Conservation (phyloP, 1,140 invertebrate species). For the Drusus annulatus region DNA sequence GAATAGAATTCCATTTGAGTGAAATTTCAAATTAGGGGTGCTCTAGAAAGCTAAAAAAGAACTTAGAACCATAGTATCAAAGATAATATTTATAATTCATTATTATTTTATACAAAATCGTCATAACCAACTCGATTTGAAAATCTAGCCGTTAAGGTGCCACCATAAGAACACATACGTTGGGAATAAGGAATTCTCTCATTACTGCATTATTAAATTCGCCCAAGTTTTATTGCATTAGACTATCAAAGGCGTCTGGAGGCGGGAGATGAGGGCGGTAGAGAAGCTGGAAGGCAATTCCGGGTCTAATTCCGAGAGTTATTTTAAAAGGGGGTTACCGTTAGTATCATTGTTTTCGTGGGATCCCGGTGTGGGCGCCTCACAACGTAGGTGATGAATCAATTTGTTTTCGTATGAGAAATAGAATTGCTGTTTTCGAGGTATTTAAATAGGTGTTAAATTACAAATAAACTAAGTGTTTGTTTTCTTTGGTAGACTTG, state of each 20-base stretch:
- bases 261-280: slow-evolving; percentile 3
- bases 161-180: slow-evolving; percentile 51
- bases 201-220: slow-evolving; percentile 67
- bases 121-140: background rate
- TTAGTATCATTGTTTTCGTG: slow-evolving; percentile 19
- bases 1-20: no score
- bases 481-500: no score
- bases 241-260: slow-evolving; percentile 58
- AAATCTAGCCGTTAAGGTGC: slow-evolving; percentile 1
- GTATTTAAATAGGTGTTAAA: no score
- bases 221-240: slow-evolving; percentile 65
- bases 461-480: no score
- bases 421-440: background rate
- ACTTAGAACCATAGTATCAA: no score
- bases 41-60: no score
- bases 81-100: no score
- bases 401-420: slow-evolving; percentile 4
- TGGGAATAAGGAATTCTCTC: slow-evolving; percentile 60
- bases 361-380: background rate
- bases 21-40: no score
- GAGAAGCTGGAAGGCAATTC: slow-evolving; percentile 15
- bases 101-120: no score
- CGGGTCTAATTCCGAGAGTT: slow-evolving; percentile 43
- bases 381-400: background rate
- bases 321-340: slow-evolving; percentile 36